Percentiles rank a stretch among this genome's conserved stretches.
Conservation (phyloP, 2,113 vertebrate genomes). For the Camelus dromedarius region DNA sequence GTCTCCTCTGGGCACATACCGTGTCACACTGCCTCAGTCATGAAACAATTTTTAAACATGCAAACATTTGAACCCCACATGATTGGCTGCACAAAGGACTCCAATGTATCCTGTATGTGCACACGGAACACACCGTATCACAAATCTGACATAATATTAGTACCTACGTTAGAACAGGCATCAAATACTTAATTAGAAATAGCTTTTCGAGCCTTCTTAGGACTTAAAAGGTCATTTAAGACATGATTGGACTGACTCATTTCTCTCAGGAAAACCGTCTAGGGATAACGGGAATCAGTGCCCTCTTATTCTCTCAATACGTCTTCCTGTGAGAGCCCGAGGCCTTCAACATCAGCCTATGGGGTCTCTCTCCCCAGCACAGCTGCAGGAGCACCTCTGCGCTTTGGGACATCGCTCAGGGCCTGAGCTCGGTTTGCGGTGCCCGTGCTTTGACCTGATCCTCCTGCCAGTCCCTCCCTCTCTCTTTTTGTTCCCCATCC, state of each 20-base stretch:
- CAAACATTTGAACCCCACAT: background rate
- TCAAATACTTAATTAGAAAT: constrained; percentile 3
- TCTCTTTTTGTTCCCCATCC: background rate
- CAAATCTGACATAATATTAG: background rate
- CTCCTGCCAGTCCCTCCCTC: background rate
- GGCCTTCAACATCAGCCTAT: background rate
- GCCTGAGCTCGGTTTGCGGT: background rate
- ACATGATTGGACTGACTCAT: constrained; percentile 4
- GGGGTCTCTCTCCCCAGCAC: background rate
- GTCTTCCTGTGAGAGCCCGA: background rate
- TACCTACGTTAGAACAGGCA: background rate
- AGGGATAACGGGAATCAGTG: background rate
- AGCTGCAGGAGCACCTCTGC: background rate
- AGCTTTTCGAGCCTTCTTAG: background rate
- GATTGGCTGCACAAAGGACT: background rate
- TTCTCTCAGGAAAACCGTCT: constrained; percentile 29
- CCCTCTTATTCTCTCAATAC: background rate
- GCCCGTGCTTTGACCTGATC: background rate
- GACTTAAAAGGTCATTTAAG: constrained; percentile 54
- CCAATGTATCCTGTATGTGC: background rate
- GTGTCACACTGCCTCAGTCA: background rate
- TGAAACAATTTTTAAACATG: constrained; percentile 1
- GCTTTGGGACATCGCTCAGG: background rate
- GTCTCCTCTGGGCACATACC: background rate
- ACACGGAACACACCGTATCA: background rate